Evolutionary conservation across 1,140 invertebrate species (phyloP).

Genomic region (Lepidurus apus): DNA sequence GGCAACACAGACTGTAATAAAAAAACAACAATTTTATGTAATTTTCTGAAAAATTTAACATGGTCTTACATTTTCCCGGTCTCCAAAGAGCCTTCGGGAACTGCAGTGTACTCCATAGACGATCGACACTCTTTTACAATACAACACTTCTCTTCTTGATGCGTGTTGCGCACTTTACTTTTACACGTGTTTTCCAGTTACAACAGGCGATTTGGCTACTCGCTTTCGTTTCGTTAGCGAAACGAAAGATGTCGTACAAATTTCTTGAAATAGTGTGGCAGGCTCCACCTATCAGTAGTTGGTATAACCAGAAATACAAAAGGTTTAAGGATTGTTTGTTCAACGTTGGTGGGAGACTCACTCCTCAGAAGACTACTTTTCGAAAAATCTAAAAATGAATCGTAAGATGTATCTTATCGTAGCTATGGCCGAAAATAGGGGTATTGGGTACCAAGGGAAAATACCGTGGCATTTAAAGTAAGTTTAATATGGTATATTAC

Average conservation of each 20-base stretch:
- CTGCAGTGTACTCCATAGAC: too few relatives aligned
- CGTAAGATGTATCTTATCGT: conserved; percentile 70
- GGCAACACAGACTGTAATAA: conserved; percentile 64
- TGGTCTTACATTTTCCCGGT: conserved; percentile 24
- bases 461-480: conserved; percentile 84
- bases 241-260: too few relatives aligned
- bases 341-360: not conserved
- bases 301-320: too few relatives aligned
- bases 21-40: conserved; percentile 22
- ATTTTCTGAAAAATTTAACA: not conserved
- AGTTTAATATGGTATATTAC: conserved; percentile 33
- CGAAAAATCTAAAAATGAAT: not conserved
- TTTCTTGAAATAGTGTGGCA: too few relatives aligned
- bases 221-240: too few relatives aligned
- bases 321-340: not conserved
- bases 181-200: not conserved
- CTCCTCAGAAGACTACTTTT: not conserved
- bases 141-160: not conserved
- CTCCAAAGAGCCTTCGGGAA: not conserved
- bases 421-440: conserved; percentile 76
- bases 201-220: not conserved
- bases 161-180: not conserved
- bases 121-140: not conserved
- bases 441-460: conserved; percentile 72
- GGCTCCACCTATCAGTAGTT: too few relatives aligned